These are phyloP conservation scores for Ornithoptera priamus DNA, from an alignment of 2,888 invertebrate species.

Conservation along the genomic window DNA sequence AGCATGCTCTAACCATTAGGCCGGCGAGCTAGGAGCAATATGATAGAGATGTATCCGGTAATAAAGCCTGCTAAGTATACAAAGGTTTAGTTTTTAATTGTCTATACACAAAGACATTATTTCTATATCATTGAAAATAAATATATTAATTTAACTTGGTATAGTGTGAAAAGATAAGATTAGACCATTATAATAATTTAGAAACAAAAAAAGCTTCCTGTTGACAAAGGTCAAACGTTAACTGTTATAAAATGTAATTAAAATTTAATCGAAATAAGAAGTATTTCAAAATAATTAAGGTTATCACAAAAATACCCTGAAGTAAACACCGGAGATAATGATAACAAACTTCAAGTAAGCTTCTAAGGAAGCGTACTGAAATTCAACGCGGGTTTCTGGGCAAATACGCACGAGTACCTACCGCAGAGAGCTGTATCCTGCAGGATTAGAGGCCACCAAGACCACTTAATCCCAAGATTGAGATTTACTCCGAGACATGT, in stretches of 20 bases:
- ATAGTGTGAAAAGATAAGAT: background rate
- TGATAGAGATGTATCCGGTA: no score
- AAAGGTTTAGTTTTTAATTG: no score
- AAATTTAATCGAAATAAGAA: constrained; percentile 17
- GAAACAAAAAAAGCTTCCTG: background rate
- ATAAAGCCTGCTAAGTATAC: no score
- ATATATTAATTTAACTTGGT: background rate
- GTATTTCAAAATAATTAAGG: constrained; percentile 8
- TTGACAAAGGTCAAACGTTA: background rate
- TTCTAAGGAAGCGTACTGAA: constrained; percentile 56
- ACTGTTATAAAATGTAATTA: constrained; percentile 9
- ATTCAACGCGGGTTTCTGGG: constrained; percentile 52
- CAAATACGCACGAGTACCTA: constrained; percentile 59
- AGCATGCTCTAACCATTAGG: no score
- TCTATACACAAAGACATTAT: no score
- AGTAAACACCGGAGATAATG: constrained; percentile 35
- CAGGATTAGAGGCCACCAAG: constrained; percentile 57
- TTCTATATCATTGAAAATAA: no score
- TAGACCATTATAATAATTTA: background rate
- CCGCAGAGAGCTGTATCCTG: constrained; percentile 60
- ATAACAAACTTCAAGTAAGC: constrained; percentile 37
- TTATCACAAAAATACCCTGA: constrained; percentile 17
- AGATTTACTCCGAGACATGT: constrained; percentile 20
- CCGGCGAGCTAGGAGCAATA: no score
- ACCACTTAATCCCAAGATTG: constrained; percentile 40